Evolutionary conservation across 2,113 vertebrate species (phyloP).

Genomic region (Festucalex cinctus): DNA sequence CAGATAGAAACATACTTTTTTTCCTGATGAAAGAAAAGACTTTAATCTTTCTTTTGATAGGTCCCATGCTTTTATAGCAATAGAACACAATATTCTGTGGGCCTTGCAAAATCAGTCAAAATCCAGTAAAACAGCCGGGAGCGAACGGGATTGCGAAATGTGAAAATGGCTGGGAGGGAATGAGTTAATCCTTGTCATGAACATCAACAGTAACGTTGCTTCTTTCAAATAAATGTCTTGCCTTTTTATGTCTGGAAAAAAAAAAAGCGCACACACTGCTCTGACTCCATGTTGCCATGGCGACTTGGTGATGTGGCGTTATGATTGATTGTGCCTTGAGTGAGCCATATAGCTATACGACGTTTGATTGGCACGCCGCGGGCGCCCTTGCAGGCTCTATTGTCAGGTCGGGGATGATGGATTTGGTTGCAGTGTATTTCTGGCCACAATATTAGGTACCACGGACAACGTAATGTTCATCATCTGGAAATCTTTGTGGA

Average conservation of each 20-base stretch:
- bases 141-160: too few species aligned
- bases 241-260: conserved; percentile 5
- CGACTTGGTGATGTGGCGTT: conserved; percentile 34
- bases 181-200: background rate
- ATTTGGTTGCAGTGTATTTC: background rate
- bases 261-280: conserved; percentile 1
- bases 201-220: background rate
- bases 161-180: too few species aligned
- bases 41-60: too few species aligned
- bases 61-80: too few species aligned
- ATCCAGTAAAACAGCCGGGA: too few species aligned
- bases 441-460: background rate
- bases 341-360: conserved; percentile 18
- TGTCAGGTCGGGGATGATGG: background rate
- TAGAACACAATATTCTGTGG: too few species aligned
- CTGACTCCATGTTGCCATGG: conserved; percentile 49
- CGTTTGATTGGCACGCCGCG: conserved; percentile 23
- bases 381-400: conserved; percentile 9
- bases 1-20: too few species aligned
- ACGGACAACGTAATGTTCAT: background rate
- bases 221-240: background rate
- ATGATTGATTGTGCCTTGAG: conserved; percentile 40
- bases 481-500: background rate
- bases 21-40: too few species aligned
- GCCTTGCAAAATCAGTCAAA: too few species aligned